Evolutionary conservation across 2,888 invertebrate species (phyloP).

Genomic region (Kuschelorhynchus macadamiae): DNA sequence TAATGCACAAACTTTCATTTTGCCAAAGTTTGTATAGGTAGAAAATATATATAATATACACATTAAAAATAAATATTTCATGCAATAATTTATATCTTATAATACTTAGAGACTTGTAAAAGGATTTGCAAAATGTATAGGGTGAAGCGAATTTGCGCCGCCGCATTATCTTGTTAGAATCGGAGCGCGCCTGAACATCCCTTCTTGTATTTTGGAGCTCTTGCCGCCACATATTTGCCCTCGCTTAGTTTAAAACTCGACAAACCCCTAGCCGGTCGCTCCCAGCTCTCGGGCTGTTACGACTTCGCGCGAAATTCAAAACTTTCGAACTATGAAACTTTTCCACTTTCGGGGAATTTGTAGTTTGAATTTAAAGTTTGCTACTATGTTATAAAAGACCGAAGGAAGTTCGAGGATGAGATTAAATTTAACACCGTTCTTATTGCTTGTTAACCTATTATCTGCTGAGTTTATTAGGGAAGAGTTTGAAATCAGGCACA

Average conservation of each 20-base stretch:
- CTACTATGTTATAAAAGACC: constrained; percentile 46
- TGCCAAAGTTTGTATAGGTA: too few species aligned
- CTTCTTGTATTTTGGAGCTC: constrained; percentile 61
- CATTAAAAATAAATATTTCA: too few species aligned
- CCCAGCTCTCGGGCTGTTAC: constrained; percentile 34
- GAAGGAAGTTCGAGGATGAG: constrained; percentile 31
- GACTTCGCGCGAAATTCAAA: constrained; percentile 48
- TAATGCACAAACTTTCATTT: too few species aligned
- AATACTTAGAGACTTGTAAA: neutral
- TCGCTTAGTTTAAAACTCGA: constrained; percentile 62
- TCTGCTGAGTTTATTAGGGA: constrained; percentile 51
- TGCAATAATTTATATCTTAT: neutral
- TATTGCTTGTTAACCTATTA: constrained; percentile 51
- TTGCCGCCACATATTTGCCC: constrained; percentile 62
- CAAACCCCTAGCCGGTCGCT: constrained; percentile 54
- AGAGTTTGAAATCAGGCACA: constrained; percentile 67
- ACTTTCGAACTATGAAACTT: constrained; percentile 44
- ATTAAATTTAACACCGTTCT: constrained; percentile 52
- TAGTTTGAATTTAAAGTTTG: constrained; percentile 30
- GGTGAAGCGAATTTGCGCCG: constrained; percentile 53
- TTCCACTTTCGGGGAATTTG: constrained; percentile 17
- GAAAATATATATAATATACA: too few species aligned
- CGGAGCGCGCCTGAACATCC: constrained; percentile 65
- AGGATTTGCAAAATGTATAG: constrained; percentile 30
- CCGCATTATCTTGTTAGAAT: constrained; percentile 66